phyloP scores from a whole-genome alignment of 1,140 invertebrate genomes.

The Drosophila sucinea region DNA sequence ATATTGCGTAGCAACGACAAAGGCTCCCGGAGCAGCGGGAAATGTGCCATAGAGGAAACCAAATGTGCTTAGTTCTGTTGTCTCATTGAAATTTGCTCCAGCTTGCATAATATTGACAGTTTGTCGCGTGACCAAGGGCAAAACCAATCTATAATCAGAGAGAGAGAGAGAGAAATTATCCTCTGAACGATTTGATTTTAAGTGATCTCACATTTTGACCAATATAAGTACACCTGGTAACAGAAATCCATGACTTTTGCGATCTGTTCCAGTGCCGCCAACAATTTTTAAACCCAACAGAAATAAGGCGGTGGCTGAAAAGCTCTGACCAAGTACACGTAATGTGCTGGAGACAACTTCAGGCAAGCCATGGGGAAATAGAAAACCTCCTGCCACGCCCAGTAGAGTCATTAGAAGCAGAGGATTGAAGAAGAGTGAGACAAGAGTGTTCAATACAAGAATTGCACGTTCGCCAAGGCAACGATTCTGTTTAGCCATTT shows the following conservation, averaged over 20 bases:
- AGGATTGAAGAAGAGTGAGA: slow-evolving; percentile 93
- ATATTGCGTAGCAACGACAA: slow-evolving; percentile 96
- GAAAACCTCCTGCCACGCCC: slow-evolving; percentile 93
- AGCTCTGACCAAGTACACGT: slow-evolving; percentile 92
- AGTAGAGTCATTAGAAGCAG: slow-evolving; percentile 96
- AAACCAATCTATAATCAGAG: slow-evolving; percentile 87
- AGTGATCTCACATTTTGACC: slow-evolving; percentile 90
- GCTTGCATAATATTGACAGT: slow-evolving; percentile 90
- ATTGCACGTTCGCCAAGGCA: slow-evolving; percentile 80
- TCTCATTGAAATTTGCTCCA: slow-evolving; percentile 88
- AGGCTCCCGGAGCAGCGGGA: slow-evolving; percentile 96
- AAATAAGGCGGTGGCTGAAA: slow-evolving; percentile 95
- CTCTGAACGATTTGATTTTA: neutral
- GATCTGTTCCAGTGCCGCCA: slow-evolving; percentile 89
- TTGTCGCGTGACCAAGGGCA: slow-evolving; percentile 95
- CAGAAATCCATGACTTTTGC: slow-evolving; percentile 83
- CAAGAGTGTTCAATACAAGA: slow-evolving; percentile 83
- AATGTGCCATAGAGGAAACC: slow-evolving; percentile 98
- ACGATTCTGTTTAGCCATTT: slow-evolving; percentile 62
- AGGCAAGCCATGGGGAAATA: slow-evolving; percentile 91
- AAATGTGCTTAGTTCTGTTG: slow-evolving; percentile 93
- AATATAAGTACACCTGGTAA: slow-evolving; percentile 93
- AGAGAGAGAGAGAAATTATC: neutral
- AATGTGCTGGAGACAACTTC: slow-evolving; percentile 89
- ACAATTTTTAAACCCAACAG: slow-evolving; percentile 96